Evolutionary conservation across 2,113 vertebrate species (phyloP), one percentile per base, ranked within the genome.

Genomic region (Chunga burmeisteri): DNA sequence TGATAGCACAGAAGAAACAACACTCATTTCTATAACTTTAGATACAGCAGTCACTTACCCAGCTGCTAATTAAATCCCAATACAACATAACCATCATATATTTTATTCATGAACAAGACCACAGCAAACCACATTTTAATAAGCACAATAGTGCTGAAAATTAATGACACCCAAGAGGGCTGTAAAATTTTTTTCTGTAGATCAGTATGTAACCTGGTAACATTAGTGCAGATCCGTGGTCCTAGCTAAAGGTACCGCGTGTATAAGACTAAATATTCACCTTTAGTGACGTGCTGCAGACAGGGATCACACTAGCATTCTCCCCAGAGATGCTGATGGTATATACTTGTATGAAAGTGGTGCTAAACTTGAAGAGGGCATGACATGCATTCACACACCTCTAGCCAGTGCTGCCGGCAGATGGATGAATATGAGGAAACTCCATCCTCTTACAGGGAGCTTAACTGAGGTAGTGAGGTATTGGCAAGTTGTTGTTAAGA

Each of bases 51-150:
- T 91, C n/a, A 80, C 50, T 97, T 95, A 92, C 21, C n/a, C 81
- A 50, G 78, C 44, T 84, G 49, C 96, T 90, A 97, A 97, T 97
- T 96, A 96, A 97, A 97, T 94, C 61, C 49, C 77, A 93, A 26
- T 62, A 63, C 36, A 95, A 67, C 32, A 38, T 0, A 7, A 52
- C 67, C 61, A 86, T 90, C 58, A 30, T 53, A 94, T 96, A 77
- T 94, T 93, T 95, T 89, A 97, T 94, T 97, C 53, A 95, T 50
- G 44, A 96, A 93, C 16, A 56, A 93, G 74, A 85, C 59, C 94
- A 93, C 82, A 81, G 70, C 92, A 98, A 97, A 95, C 29, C 82
- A 92, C 68, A 96, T 96, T 95, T 97, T 96, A 96, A 96, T 86
- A 95, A 79, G 59, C 34, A 96, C 22, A 89, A 30, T 8, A 93